These are phyloP conservation scores for Danaus plexippus DNA, from an alignment of 1,140 invertebrate species.

Conservation along the genomic window DNA sequence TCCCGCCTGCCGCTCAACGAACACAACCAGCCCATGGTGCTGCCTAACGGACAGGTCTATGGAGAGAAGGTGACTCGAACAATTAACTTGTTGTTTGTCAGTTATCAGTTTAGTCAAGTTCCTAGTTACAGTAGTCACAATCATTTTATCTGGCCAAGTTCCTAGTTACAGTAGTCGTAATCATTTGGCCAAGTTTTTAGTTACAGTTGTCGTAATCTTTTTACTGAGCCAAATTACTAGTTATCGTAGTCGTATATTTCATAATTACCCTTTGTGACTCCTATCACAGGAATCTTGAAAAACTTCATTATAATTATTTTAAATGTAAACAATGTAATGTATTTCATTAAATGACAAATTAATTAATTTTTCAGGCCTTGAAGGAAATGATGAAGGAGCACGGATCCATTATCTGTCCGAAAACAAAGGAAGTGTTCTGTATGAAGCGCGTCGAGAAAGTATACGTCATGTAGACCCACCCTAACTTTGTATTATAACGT, in stretches of 20 bases:
- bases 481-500: conserved; percentile 7
- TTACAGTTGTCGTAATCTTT: too few species aligned
- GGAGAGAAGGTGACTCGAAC: conserved; percentile 84
- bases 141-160: too few species aligned
- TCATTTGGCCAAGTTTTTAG: too few species aligned
- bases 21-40: conserved; percentile 97
- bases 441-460: conserved; percentile 95
- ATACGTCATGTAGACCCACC: conserved; percentile 89
- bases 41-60: conserved; percentile 98
- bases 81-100: too few species aligned
- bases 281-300: too few species aligned
- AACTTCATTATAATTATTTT: too few species aligned
- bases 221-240: too few species aligned
- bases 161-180: too few species aligned
- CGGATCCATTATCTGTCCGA: conserved; percentile 91
- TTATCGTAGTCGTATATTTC: too few species aligned
- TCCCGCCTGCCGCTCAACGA: conserved; percentile 96
- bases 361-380: conserved; percentile 75
- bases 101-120: too few species aligned
- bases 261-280: too few species aligned
- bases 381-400: conserved; percentile 91
- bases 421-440: conserved; percentile 91
- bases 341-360: conserved; percentile 1
- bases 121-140: too few species aligned
- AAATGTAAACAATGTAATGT: not conserved